A percentile compares a stretch with the other conserved stretches of the same genome.
These are phyloP conservation scores for Cephonodes hylas DNA, from an alignment of 2,888 invertebrate genomes.

Conservation along the genomic window DNA sequence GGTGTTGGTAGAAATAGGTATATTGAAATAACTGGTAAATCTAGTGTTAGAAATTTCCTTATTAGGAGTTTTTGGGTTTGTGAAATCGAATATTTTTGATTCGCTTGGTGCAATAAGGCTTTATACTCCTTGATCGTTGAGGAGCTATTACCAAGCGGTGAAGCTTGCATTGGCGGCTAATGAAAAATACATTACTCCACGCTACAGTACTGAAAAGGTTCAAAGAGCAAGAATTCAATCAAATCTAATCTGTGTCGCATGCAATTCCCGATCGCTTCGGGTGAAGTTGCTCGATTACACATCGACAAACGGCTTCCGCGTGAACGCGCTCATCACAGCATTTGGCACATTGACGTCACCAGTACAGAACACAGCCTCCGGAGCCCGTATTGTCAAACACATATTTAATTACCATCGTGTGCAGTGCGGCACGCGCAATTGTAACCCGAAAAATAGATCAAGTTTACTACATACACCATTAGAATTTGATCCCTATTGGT, in stretches of 20 bases:
- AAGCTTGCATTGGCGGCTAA: not conserved
- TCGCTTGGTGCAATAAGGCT: no score
- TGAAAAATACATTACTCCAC: not conserved
- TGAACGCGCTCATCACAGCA: conserved; percentile 46
- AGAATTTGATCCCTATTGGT: conserved; percentile 18
- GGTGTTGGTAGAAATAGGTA: no score
- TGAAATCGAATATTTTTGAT: no score
- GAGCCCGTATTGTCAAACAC: conserved; percentile 76
- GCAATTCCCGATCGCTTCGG: conserved; percentile 28
- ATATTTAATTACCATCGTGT: conserved; percentile 79
- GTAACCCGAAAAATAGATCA: conserved; percentile 31
- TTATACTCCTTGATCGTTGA: no score
- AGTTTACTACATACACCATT: not conserved
- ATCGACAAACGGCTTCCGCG: conserved; percentile 45
- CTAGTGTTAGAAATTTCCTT: no score
- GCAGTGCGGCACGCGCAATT: conserved; percentile 80
- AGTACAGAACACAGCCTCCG: conserved; percentile 62
- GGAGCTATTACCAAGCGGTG: no score
- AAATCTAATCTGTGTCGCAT: conserved; percentile 19
- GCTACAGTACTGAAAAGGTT: not conserved
- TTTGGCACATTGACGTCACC: conserved; percentile 72
- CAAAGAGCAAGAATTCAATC: not conserved
- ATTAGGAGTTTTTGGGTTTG: no score
- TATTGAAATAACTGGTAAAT: no score
- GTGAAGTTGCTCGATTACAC: conserved; percentile 20